Percentiles rank a stretch among this genome's conserved stretches.
Conservation (phyloP, 1,140 invertebrate species). For the Euura lappo region DNA sequence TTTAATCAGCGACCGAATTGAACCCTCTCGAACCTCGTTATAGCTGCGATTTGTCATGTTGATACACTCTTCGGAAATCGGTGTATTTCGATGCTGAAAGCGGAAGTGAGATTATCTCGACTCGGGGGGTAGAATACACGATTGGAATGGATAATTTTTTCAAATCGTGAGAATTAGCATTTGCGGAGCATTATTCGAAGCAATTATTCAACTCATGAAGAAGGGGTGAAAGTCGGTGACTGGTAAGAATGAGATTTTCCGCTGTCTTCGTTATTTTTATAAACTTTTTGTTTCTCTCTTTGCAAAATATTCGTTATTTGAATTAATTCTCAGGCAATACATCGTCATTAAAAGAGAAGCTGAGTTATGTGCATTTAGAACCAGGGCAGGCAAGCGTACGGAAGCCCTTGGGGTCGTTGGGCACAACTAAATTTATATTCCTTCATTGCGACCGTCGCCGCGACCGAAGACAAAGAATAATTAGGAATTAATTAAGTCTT, state of each 20-base stretch:
- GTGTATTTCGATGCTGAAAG: too few relatives aligned
- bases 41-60: background rate
- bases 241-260: background rate
- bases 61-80: too few relatives aligned
- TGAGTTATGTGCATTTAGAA: slow-evolving; percentile 13
- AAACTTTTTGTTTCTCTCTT: background rate
- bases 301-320: slow-evolving; percentile 6
- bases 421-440: slow-evolving; percentile 10
- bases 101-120: background rate
- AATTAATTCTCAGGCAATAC: slow-evolving; percentile 15
- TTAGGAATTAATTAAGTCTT: slow-evolving; percentile 20
- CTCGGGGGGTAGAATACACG: background rate
- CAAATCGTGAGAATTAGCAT: background rate
- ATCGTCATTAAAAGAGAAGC: slow-evolving; percentile 9
- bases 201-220: background rate
- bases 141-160: background rate
- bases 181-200: background rate
- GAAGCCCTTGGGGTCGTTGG: background rate
- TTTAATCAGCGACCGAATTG: background rate
- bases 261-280: background rate
- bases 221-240: background rate
- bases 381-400: slow-evolving; percentile 1
- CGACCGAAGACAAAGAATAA: slow-evolving; percentile 9
- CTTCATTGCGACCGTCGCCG: background rate
- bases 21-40: background rate